Evolutionary conservation across 2,888 invertebrate species (phyloP).

Genomic region (Drosophila maculinotata): DNA sequence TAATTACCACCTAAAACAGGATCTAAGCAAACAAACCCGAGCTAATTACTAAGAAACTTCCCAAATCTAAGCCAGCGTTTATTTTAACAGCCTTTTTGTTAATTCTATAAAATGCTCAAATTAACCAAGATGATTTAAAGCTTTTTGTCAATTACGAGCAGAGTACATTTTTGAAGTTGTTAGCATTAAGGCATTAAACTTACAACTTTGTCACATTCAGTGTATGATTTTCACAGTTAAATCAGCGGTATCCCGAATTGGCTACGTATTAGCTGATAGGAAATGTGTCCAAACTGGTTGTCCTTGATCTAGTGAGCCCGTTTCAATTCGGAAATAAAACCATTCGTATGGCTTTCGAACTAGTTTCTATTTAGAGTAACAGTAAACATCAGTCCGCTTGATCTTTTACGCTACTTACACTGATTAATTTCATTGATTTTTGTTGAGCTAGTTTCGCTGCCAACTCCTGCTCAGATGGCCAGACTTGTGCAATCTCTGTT

Average conservation of each 20-base stretch:
- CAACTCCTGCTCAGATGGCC: slow-evolving; percentile 11
- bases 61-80: neutral
- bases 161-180: no score
- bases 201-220: no score
- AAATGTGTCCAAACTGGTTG: slow-evolving; percentile 9
- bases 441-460: slow-evolving; percentile 40
- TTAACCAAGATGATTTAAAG: neutral
- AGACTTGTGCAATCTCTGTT: slow-evolving; percentile 37
- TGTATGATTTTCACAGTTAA: neutral
- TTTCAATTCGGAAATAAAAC: slow-evolving; percentile 2
- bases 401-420: slow-evolving; percentile 19
- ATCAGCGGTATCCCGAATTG: neutral
- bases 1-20: slow-evolving; percentile 1
- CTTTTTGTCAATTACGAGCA: neutral
- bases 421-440: slow-evolving; percentile 43
- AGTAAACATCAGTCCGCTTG: slow-evolving; percentile 25
- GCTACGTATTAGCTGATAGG: neutral
- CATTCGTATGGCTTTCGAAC: slow-evolving; percentile 17
- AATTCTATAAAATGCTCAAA: neutral
- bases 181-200: neutral
- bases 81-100: neutral
- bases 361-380: slow-evolving; percentile 26
- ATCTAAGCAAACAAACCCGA: no score
- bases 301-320: slow-evolving; percentile 43
- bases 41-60: neutral